Evolutionary conservation across 2,113 vertebrate species (phyloP).

Genomic region (Grantiella picta): DNA sequence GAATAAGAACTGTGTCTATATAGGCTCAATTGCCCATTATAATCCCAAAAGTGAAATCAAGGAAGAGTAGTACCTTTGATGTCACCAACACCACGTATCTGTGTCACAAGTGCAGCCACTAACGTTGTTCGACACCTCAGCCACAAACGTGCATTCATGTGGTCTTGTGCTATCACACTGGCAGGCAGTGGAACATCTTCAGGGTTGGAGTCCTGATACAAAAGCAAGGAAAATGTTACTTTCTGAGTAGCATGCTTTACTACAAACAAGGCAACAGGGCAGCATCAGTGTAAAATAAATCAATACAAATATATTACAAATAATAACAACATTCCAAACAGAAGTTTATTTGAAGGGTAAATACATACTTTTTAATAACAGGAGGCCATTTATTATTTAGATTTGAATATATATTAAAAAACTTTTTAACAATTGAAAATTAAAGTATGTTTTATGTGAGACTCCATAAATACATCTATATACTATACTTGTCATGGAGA

Average conservation of each 20-base stretch:
- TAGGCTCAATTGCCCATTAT: background rate
- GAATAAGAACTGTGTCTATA: background rate
- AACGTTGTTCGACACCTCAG: slow-evolving; percentile 78
- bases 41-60: background rate
- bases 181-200: slow-evolving; percentile 28
- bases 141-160: slow-evolving; percentile 78
- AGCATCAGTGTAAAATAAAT: background rate
- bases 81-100: slow-evolving; percentile 59
- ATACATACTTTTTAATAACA: background rate
- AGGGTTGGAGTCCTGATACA: background rate
- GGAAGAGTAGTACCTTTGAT: slow-evolving; percentile 64
- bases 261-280: background rate
- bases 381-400: background rate
- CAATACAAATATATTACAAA: background rate
- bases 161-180: slow-evolving; percentile 72
- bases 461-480: background rate
- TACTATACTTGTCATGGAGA: background rate
- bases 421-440: background rate
- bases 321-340: background rate
- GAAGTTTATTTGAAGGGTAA: background rate
- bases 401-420: background rate
- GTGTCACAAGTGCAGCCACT: slow-evolving; percentile 70
- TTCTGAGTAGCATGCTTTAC: background rate
- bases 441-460: background rate
- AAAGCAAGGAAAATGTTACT: slow-evolving; percentile 25